Base-by-base conservation (phyloP, 2,797 vertebrate species). In the Rhinogobio ventralis region DNA sequence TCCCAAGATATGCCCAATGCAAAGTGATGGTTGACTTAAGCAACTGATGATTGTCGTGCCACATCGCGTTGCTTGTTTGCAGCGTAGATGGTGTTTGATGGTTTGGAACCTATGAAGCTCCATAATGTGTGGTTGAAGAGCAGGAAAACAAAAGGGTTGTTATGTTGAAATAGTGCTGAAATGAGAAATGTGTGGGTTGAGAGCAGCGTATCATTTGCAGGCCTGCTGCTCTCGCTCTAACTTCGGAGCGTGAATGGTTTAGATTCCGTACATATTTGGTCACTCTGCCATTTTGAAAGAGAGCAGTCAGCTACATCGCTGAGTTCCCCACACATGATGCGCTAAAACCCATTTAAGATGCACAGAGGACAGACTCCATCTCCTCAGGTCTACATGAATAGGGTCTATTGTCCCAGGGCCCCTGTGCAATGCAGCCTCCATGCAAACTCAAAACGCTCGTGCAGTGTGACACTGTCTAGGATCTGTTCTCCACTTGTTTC, bases 261-360 rank as follows among this genome's bases (percentile, higher is more conserved):
- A 89, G 90, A 96, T 96, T 95, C 95, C 93, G 78, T 90, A 88
- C 94, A 94, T 95, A 94, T 91, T 93, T 95, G 94, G 95, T 95
- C 93, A 94, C 90, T 87, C 91, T 94, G 92, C 93, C 93, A 92
- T 94, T 95, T 95, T 93, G 93, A 93, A 94, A 91, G 90, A 88
- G 91, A 94, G 91, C 90, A 89, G 91, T 93, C 91, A 89, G 84
- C 90, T 89, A 49, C 49, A 84, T 90, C 79, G 92, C 85, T 86
- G 81, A 89, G 76, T 68, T 78, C 87, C 77, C 75, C 83, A 75
- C 42, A 30, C 62, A 82, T 55, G 83, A 85, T 88, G 83, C 77
- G 62, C 80, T 73, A 80, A 83, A 86, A 84, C 73, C 74, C 69
- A 79, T 85, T 86, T 82, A 74, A 68, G 85, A 87, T 78, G 85